Evolutionary conservation across 2,797 vertebrate genomes (phyloP).

Genomic region (Crocidura indochinensis): DNA sequence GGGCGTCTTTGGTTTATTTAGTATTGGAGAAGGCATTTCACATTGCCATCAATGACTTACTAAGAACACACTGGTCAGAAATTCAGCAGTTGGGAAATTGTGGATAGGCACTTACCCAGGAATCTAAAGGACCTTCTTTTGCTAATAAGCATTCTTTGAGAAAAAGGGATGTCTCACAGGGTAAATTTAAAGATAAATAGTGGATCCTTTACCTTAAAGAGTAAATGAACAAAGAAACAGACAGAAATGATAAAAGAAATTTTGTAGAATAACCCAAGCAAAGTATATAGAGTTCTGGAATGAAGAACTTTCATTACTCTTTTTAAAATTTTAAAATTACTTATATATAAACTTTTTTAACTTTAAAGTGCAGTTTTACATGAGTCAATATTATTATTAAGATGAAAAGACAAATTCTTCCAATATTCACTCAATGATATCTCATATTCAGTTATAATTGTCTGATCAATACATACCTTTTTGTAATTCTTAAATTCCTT

Average conservation of each 20-base stretch:
- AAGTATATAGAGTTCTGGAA: neutral
- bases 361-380: conserved; percentile 26
- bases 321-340: conserved; percentile 33
- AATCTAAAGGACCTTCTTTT: neutral
- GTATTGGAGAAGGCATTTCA: neutral
- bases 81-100: neutral
- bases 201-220: neutral
- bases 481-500: conserved; percentile 77
- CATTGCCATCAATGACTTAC: neutral
- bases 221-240: conserved; percentile 16
- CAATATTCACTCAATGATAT: neutral
- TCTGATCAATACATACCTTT: conserved; percentile 68
- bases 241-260: neutral
- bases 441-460: neutral
- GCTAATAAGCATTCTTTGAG: neutral
- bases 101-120: neutral
- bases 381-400: neutral
- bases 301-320: conserved; percentile 3
- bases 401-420: conserved; percentile 40
- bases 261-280: neutral
- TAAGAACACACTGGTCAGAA: neutral
- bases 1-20: no score
- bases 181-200: neutral
- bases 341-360: neutral
- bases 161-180: neutral